Conservation (phyloP, 2,888 invertebrate species). For the Coleophora flavipennella region DNA sequence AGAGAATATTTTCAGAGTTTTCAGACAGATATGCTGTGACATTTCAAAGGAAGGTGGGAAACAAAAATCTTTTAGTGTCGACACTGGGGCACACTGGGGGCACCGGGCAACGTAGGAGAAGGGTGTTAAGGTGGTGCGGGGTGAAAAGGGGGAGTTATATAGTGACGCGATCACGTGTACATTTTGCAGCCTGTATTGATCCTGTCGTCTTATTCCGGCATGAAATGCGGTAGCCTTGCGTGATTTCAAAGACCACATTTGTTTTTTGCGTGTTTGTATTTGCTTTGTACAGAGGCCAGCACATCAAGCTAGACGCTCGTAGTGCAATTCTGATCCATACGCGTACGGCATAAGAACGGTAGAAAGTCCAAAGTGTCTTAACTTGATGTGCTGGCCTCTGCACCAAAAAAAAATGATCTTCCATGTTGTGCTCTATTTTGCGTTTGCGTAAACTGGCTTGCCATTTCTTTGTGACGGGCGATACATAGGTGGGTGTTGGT, state of each 20-base stretch:
- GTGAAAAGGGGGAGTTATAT: constrained; percentile 64
- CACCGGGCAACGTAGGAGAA: constrained; percentile 35
- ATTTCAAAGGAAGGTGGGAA: constrained; percentile 32
- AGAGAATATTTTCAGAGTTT: too few species aligned
- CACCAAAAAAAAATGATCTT: too few species aligned
- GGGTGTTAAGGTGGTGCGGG: constrained; percentile 59
- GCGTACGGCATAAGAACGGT: too few species aligned
- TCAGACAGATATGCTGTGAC: constrained; percentile 14
- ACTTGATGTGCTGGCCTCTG: too few species aligned
- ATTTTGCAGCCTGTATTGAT: constrained; percentile 71
- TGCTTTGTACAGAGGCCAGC: too few species aligned
- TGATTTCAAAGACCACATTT: constrained; percentile 21
- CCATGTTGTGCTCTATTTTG: not conserved
- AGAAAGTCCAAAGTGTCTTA: too few species aligned
- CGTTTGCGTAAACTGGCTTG: not conserved
- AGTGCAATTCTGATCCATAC: too few species aligned
- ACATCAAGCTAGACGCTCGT: too few species aligned
- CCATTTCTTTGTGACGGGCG: constrained; percentile 4
- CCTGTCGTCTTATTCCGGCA: constrained; percentile 55
- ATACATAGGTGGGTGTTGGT: constrained; percentile 18
- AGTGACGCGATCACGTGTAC: constrained; percentile 71
- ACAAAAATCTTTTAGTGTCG: constrained; percentile 58
- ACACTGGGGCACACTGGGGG: too few species aligned
- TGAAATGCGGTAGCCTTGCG: constrained; percentile 43
- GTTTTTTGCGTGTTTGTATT: not conserved